Conservation (phyloP, 2,113 vertebrate genomes). For the Echinops telfairi region DNA sequence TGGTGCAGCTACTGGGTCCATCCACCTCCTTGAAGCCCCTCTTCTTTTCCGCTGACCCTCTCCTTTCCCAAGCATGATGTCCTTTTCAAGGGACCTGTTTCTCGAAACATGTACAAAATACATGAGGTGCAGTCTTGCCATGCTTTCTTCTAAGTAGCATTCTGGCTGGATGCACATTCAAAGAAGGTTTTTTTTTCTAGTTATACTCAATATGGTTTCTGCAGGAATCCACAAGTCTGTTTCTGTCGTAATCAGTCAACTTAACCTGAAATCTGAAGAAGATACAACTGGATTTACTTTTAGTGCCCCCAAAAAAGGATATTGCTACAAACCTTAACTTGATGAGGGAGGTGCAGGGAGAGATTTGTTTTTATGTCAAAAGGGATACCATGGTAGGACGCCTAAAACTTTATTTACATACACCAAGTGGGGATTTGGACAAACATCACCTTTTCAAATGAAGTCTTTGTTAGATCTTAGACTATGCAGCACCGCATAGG, state of each 20-base stretch:
- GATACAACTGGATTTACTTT: conserved; percentile 6
- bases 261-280: conserved; percentile 7
- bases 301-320: conserved; percentile 12
- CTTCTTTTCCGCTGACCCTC: too few species aligned
- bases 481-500: not conserved
- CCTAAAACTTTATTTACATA: not conserved
- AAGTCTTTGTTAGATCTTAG: conserved; percentile 42
- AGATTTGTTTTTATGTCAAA: not conserved
- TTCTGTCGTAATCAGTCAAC: not conserved
- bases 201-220: not conserved
- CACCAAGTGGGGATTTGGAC: not conserved
- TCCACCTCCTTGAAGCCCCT: too few species aligned
- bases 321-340: not conserved
- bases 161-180: too few species aligned
- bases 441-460: conserved; percentile 30
- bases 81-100: too few species aligned
- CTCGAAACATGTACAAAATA: too few species aligned
- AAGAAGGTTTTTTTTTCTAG: not conserved
- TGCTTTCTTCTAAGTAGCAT: too few species aligned
- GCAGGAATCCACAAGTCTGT: not conserved
- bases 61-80: too few species aligned
- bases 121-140: too few species aligned
- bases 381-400: not conserved
- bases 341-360: not conserved
- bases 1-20: too few species aligned